Evolutionary conservation across 2,797 vertebrate species (phyloP).

Genomic region (Microctenopoma steveboyesi): DNA sequence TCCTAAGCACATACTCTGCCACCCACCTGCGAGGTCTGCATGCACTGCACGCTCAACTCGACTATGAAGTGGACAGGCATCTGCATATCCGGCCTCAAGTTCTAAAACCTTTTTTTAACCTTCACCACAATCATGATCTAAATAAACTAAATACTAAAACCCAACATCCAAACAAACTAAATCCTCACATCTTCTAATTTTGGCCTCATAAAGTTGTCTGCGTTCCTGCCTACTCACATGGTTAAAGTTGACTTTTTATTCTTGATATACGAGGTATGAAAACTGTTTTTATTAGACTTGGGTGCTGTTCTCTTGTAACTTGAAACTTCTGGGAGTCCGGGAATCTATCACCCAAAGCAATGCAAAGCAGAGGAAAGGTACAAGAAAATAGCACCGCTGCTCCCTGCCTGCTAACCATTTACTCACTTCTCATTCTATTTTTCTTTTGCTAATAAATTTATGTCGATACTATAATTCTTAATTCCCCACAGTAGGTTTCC

Average conservation of each 20-base stretch:
- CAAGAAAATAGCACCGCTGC: constrained; percentile 83
- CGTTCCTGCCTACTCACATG: constrained; percentile 81
- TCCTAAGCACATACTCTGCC: constrained; percentile 81
- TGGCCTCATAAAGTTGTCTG: constrained; percentile 41
- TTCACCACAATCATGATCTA: constrained; percentile 46
- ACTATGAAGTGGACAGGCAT: constrained; percentile 87
- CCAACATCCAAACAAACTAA: constrained; percentile 35
- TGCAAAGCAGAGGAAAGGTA: constrained; percentile 63
- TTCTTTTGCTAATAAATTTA: constrained; percentile 71
- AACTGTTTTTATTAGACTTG: constrained; percentile 60
- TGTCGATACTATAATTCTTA: constrained; percentile 62
- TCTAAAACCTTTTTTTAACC: constrained; percentile 46
- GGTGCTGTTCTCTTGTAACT: constrained; percentile 85
- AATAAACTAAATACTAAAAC: constrained; percentile 39
- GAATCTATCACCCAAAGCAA: constrained; percentile 30
- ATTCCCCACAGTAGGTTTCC: constrained; percentile 39
- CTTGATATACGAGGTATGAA: constrained; percentile 52
- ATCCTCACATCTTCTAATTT: constrained; percentile 41
- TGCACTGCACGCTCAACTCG: constrained; percentile 86
- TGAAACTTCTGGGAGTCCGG: constrained; percentile 27
- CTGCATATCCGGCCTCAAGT: constrained; percentile 67
- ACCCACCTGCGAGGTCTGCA: constrained; percentile 83
- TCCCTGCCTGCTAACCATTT: constrained; percentile 80
- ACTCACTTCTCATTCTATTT: constrained; percentile 78
- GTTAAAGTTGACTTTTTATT: constrained; percentile 74